Percentiles rank a stretch among this genome's conserved stretches.
These are phyloP conservation scores for Erythrocebus patas DNA, from an alignment of 2,113 vertebrate genomes.

Conservation along the genomic window DNA sequence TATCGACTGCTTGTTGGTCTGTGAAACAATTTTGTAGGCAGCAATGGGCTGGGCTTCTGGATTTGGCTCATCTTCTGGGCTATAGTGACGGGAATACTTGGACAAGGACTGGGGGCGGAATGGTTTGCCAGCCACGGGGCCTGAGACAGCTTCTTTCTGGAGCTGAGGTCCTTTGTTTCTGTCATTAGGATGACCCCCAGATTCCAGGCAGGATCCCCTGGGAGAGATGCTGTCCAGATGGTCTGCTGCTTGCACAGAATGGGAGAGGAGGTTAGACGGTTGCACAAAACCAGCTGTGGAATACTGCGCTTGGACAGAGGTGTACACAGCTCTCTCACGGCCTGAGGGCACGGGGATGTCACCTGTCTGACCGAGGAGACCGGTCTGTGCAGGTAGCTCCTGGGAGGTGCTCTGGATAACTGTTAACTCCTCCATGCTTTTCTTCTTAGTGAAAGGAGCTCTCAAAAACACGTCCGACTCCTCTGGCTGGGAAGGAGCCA, in stretches of 20 bases:
- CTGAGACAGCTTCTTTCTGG: slow-evolving; percentile 83
- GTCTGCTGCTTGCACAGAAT: slow-evolving; percentile 62
- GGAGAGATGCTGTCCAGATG: slow-evolving; percentile 61
- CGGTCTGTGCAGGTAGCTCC: neutral
- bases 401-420: slow-evolving; percentile 33
- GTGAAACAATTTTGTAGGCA: slow-evolving; percentile 92
- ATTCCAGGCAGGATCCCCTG: slow-evolving; percentile 52
- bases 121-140: slow-evolving; percentile 80
- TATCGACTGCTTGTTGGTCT: slow-evolving; percentile 84
- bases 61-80: slow-evolving; percentile 83
- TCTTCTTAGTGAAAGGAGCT: slow-evolving; percentile 95
- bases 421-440: slow-evolving; percentile 76
- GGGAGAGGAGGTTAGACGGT: slow-evolving; percentile 49
- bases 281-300: slow-evolving; percentile 65
- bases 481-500: slow-evolving; percentile 68
- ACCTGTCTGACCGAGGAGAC: slow-evolving; percentile 33
- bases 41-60: slow-evolving; percentile 83
- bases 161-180: slow-evolving; percentile 64
- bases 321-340: slow-evolving; percentile 21
- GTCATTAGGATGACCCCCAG: slow-evolving; percentile 48
- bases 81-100: slow-evolving; percentile 97
- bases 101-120: slow-evolving; percentile 92
- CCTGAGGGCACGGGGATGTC: slow-evolving; percentile 51
- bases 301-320: slow-evolving; percentile 23
- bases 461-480: slow-evolving; percentile 92